A percentile compares a stretch with the other conserved stretches of the same genome.
Evolutionary conservation across 1,140 invertebrate species (phyloP).

Genomic region (Ptiloglossa arizonensis): DNA sequence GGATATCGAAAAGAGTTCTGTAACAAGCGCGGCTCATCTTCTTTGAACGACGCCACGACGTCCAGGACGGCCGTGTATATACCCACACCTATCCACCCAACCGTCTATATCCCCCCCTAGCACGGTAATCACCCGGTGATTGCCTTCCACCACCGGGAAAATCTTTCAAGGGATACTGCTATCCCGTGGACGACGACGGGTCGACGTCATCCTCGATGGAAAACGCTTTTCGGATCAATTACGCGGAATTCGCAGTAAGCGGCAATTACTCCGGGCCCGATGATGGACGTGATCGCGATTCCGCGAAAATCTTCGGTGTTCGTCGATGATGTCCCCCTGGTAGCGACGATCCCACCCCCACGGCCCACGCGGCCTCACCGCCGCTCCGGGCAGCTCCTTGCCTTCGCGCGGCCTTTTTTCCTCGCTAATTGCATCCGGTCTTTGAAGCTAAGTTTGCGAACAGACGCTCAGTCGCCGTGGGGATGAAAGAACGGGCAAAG

Average conservation of each 20-base stretch:
- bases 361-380: too few species aligned
- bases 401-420: constrained; percentile 33
- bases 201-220: neutral
- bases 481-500: constrained; percentile 31
- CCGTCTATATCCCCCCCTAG: too few species aligned
- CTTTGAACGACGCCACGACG: constrained; percentile 25
- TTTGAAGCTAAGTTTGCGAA: constrained; percentile 63
- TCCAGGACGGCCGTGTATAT: constrained; percentile 30
- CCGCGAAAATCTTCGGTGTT: constrained; percentile 29
- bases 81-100: too few species aligned
- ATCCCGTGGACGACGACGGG: neutral
- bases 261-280: constrained; percentile 24
- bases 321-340: neutral
- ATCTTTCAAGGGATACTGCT: neutral
- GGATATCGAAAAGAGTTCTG: constrained; percentile 54
- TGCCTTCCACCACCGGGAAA: constrained; percentile 16
- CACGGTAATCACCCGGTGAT: constrained; percentile 40
- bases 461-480: constrained; percentile 40
- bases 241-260: constrained; percentile 41
- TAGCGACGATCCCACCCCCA: neutral
- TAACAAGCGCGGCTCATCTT: constrained; percentile 37
- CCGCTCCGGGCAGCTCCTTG: neutral
- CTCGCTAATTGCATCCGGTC: constrained; percentile 60
- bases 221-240: constrained; percentile 39
- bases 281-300: constrained; percentile 45